These are phyloP conservation scores for Antheraea pernyi DNA, from an alignment of 1,140 invertebrate species.

Conservation along the genomic window DNA sequence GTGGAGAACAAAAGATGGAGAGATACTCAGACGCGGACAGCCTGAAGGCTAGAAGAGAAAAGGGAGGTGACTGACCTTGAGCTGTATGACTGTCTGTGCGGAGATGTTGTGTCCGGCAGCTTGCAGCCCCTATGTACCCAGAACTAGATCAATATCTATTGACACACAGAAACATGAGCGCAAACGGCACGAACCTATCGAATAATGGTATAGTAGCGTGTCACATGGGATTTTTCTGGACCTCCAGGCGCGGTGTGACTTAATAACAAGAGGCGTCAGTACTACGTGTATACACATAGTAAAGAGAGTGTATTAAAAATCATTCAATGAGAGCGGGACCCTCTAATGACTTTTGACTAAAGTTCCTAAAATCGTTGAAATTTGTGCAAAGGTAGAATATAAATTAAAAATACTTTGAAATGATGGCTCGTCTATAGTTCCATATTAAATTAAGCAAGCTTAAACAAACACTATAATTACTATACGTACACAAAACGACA, in stretches of 20 bases:
- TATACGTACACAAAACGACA: not conserved
- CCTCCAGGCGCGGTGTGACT: too few relatives aligned
- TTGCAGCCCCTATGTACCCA: slow-evolving; percentile 87
- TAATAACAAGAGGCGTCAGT: too few relatives aligned
- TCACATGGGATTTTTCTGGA: too few relatives aligned
- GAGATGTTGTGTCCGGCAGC: slow-evolving; percentile 93
- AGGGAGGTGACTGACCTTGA: slow-evolving; percentile 87
- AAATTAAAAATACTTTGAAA: not conserved
- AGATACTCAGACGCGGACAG: not conserved
- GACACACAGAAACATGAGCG: slow-evolving; percentile 31
- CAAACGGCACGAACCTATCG: not conserved
- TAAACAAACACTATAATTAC: not conserved
- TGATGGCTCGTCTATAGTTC: not conserved
- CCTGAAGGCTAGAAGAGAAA: not conserved
- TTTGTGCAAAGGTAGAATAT: not conserved
- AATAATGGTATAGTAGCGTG: too few relatives aligned
- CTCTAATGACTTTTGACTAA: not conserved
- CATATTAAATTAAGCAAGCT: not conserved
- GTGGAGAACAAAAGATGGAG: not conserved
- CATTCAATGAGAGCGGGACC: not conserved
- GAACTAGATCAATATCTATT: slow-evolving; percentile 13
- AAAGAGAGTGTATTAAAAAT: not conserved
- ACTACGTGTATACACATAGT: too few relatives aligned
- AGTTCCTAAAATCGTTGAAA: not conserved
- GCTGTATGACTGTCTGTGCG: slow-evolving; percentile 91